Base-by-base conservation (phyloP, 2,797 vertebrate genomes). In the Siniperca undulata region DNA sequence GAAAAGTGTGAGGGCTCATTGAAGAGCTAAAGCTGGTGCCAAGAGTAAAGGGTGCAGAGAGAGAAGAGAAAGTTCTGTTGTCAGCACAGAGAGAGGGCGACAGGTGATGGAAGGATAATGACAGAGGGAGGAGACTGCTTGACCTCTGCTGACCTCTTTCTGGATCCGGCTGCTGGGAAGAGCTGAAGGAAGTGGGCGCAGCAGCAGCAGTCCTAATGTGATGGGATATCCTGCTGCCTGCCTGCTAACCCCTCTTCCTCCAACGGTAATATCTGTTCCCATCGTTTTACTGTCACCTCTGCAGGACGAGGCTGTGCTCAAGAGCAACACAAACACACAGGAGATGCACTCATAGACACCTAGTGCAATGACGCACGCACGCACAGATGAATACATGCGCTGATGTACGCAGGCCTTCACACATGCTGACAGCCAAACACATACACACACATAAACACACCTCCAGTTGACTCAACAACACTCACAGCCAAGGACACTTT, bases 171-270 rank as follows among this genome's bases (percentile, higher is more conserved):
- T 93, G 90, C 89, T 94, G 94, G 91, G 91, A 94, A 91, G 88
- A 82, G 82, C 67, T 55, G 84, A 90, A 90, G 95, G 95, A 95
- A 96, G 87, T 91, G 91, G 93, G 94, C 3, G 92, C 84, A 88
- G 89, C 89, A 88, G 89, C 89, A 75, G 72, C 65, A 74, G 77
- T n/a, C 76, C 79, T 85, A 86, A 92, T 89, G 81, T 79, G 93
- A 88, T 91, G 92, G 95, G 96, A 96, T 93, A 95, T 96, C 96
- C 96, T 95, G 93, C 89, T 55, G 71, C 76, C 90, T 93, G 93
- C 86, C 84, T 75, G 86, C 90, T 93, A 84, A 93, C 90, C 94
- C 84, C 77, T 88, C 85, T 92, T 94, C 94, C 94, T 93, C 88
- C n/a, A 36, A 72, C 36, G 16, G 53, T 72, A 65, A 86, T 85